Evolutionary conservation across 2,797 vertebrate species (phyloP), one percentile per base, ranked within the genome.

Genomic region (Tenualosa thibaudeaui): DNA sequence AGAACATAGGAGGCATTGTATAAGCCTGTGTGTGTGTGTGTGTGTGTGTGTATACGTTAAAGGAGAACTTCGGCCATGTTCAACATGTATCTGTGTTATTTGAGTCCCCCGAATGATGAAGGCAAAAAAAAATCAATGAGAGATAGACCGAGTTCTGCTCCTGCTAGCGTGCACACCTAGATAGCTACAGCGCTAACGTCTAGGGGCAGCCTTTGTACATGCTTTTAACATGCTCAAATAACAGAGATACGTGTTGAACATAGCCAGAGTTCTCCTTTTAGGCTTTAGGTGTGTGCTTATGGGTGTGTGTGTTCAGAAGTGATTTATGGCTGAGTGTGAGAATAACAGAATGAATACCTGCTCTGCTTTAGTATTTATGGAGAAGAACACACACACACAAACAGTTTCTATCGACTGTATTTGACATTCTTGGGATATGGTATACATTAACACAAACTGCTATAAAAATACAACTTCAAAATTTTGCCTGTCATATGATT

Each of bases 271-370:
- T 31, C 31, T 31, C 31, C 31, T 31, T 71, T 15, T 3, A 65
- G 54, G 82, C 43, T 75, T 40, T 26, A 75, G 3, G 60, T 83
- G 53, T 81, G 82, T 81, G 81, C 87, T 86, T 85, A 87, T 89
- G 46, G 85, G 37, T 40, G 68, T 75, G 31, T 75, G 68, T 40
- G 24, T 15, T 81, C 15, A 81, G 50, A 17, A 31, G 58, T 84
- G 46, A 84, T 81, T 54, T 22, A 43, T 85, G n/a, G 49, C 40
- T 24, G 31, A 75, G 58, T 50, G 22, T 68, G 62, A 68, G 62
- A 68, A 31, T 24, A 68, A 15, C 10, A 31, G 24, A 68, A 26
- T 31, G 62, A 24, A 68, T 68, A 68, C 62, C 62, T 24, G 62
- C 62, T 15, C 62, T 68, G 62, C 62, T 24, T 68, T 31, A 31